Evolutionary conservation across 2,113 vertebrate genomes (phyloP), one percentile per base, ranked within the genome.

Genomic region (Elachura formosa): DNA sequence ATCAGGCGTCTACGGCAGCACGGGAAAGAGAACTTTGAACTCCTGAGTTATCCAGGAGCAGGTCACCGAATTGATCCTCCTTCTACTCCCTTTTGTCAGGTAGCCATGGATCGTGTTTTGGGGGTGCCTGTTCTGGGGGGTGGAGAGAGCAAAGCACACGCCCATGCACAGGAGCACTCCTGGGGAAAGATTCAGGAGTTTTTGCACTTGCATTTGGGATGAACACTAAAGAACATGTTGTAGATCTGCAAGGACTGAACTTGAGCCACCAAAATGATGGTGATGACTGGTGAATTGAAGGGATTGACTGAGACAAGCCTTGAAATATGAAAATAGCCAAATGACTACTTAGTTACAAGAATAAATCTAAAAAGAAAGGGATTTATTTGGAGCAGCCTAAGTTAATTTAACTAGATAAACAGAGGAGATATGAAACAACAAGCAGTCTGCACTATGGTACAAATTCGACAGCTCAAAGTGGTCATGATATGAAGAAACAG

Each of bases 151-250:
- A 96, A 89, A 96, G 96, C 96, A 58, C 98, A 98, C 33, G 97
- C 96, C 36, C 36, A 91, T 10, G 98, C 97, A 41, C 98, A 98
- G 93, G 97, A 95, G 68, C 95, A 98, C 68, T 97, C 97, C 83
- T 98, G 97, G 97, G 45, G 92, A 78, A 97, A 98, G 88, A 98
- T 98, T 88, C 97, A 81, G 67, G 96, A 98, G 55, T 97, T 98
- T 94, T 85, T 98, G 86, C 93, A 36, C 71, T 96, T 97, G 67
- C 96, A 97, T 71, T 91, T 98, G 88, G 94, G 84, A 76, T 97
- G 88, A 97, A 78, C 33, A 15, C 14, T 46, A 66, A 41, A 52
- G 33, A 63, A 90, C 31, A 28, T 77, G 68, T 66, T 83, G 79
- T 72, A 84, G 79, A 95, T 67, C n/a, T 68, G 63, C 68, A 87